Conservation (phyloP, 2,888 invertebrate species). For the Pasiphila rectangulata region DNA sequence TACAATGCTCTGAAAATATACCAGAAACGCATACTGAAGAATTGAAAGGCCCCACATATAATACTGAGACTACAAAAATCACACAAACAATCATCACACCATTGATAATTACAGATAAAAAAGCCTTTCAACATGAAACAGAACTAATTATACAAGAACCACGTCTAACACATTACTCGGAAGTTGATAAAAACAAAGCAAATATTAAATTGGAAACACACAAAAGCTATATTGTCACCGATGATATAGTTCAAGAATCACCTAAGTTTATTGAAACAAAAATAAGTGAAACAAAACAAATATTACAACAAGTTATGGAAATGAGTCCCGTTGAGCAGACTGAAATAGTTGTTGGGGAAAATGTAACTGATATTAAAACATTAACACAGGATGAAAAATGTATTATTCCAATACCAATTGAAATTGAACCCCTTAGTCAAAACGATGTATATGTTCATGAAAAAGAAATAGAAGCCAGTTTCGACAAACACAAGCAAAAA, state of each 20-base stretch:
- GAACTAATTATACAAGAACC: conserved; percentile 50
- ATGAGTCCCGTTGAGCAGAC: conserved; percentile 54
- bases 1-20: conserved; percentile 65
- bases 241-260: conserved; percentile 64
- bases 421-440: conserved; percentile 51
- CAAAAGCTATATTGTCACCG: conserved; percentile 50
- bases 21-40: conserved; percentile 51
- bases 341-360: conserved; percentile 54
- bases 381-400: conserved; percentile 37
- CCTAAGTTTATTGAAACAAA: conserved; percentile 59
- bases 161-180: conserved; percentile 36
- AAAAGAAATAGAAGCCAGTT: conserved; percentile 46
- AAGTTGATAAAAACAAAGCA: conserved; percentile 45
- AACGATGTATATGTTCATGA: conserved; percentile 53
- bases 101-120: conserved; percentile 61
- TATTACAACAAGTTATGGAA: conserved; percentile 55
- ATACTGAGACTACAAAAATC: conserved; percentile 46
- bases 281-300: conserved; percentile 59
- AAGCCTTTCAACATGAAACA: conserved; percentile 62
- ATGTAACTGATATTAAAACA: conserved; percentile 35
- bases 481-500: conserved; percentile 34
- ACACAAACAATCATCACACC: conserved; percentile 57
- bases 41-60: conserved; percentile 44
- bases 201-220: conserved; percentile 50
- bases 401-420: conserved; percentile 41